phyloP scores from a whole-genome alignment of 1,140 invertebrate species.

The Calosoma granatense region DNA sequence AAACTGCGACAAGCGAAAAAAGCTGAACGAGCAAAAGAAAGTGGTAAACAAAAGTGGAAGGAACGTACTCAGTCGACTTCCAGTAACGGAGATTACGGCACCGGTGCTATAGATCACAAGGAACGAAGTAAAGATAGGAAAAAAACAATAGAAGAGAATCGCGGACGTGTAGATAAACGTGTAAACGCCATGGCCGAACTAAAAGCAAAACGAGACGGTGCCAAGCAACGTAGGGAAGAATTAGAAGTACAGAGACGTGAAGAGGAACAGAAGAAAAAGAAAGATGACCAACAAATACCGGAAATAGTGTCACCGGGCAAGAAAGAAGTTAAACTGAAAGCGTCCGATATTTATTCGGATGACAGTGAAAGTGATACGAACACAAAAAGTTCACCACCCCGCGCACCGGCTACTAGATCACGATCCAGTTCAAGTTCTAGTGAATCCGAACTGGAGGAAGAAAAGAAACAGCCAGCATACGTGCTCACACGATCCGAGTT shows the following conservation, averaged over 20 bases:
- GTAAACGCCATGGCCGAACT: constrained; percentile 85
- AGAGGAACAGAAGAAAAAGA: constrained; percentile 40
- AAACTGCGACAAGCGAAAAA: constrained; percentile 82
- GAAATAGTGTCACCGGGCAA: constrained; percentile 29
- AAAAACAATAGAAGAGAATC: constrained; percentile 80
- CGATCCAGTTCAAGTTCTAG: constrained; percentile 38
- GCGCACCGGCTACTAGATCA: constrained; percentile 30
- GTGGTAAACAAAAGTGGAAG: constrained; percentile 37
- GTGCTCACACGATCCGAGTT: constrained; percentile 66
- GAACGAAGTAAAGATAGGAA: constrained; percentile 80
- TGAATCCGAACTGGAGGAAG: constrained; percentile 36
- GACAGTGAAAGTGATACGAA: constrained; percentile 78
- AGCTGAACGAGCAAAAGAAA: constrained; percentile 58
- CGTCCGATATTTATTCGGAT: constrained; percentile 92
- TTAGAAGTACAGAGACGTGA: constrained; percentile 37
- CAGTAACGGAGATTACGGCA: constrained; percentile 31
- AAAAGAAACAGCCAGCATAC: constrained; percentile 27
- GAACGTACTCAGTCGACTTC: constrained; percentile 31
- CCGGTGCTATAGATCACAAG: constrained; percentile 54
- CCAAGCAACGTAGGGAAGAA: constrained; percentile 44
- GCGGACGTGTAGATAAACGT: constrained; percentile 74
- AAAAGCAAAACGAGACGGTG: constrained; percentile 73
- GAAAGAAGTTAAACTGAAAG: constrained; percentile 62
- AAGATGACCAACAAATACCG: constrained; percentile 61
- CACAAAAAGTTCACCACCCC: constrained; percentile 25